Conservation (phyloP, 2,797 vertebrate genomes). For the Menidia menidia region DNA sequence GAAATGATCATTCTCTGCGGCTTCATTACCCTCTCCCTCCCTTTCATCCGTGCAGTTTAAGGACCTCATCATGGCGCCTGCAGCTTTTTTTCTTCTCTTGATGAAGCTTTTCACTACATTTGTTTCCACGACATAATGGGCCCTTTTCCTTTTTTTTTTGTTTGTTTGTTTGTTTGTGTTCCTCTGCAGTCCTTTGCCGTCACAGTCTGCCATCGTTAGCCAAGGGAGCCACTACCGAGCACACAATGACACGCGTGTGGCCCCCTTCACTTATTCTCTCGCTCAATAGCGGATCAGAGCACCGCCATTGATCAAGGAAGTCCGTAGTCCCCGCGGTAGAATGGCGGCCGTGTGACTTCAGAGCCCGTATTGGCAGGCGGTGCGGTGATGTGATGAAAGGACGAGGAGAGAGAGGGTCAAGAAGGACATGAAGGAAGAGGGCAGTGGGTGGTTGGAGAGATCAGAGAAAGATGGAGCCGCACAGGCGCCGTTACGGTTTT, state of each 20-base stretch:
- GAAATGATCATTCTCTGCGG: neutral
- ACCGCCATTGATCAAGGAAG: slow-evolving; percentile 57
- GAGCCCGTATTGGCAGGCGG: slow-evolving; percentile 26
- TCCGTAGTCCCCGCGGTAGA: slow-evolving; percentile 30
- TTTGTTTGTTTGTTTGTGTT: slow-evolving; percentile 6
- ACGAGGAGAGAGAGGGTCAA: neutral
- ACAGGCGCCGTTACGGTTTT: slow-evolving; percentile 53
- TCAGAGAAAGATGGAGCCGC: slow-evolving; percentile 23
- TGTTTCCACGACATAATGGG: slow-evolving; percentile 44
- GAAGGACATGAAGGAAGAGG: slow-evolving; percentile 7
- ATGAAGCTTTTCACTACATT: slow-evolving; percentile 49
- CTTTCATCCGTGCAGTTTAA: slow-evolving; percentile 14
- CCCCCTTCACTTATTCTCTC: slow-evolving; percentile 28
- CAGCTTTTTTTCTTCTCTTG: slow-evolving; percentile 34
- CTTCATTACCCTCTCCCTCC: neutral
- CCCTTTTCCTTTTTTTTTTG: slow-evolving; percentile 44
- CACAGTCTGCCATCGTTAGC: slow-evolving; percentile 50
- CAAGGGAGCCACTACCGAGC: slow-evolving; percentile 41
- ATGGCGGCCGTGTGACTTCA: slow-evolving; percentile 34
- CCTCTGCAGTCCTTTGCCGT: slow-evolving; percentile 21
- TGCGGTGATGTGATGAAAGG: slow-evolving; percentile 5
- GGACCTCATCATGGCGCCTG: slow-evolving; percentile 37
- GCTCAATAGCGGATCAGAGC: slow-evolving; percentile 54
- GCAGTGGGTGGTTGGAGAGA: slow-evolving; percentile 16
- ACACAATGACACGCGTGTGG: slow-evolving; percentile 7